Evolutionary conservation across 1,140 invertebrate genomes (phyloP).

Genomic region (Cotesia typhae): DNA sequence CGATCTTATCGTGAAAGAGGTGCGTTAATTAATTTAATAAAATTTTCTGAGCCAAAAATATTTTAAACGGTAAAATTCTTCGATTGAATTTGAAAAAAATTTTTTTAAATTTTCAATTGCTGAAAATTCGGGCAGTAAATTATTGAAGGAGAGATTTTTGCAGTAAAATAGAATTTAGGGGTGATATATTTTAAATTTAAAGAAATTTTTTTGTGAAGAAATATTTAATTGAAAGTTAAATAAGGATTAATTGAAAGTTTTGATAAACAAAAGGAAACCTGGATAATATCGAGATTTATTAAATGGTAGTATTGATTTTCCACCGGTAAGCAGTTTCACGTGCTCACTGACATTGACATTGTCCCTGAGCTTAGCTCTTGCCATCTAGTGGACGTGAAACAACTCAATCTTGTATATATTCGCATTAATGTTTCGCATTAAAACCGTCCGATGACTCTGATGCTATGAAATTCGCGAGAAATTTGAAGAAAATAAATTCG

Average conservation of each 20-base stretch:
- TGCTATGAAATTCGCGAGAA: background rate
- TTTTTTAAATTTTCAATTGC: background rate
- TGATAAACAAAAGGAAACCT: conserved; percentile 8
- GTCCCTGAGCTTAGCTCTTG: conserved; percentile 51
- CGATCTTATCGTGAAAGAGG: conserved; percentile 33
- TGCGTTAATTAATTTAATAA: conserved; percentile 20
- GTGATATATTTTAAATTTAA: too few relatives aligned
- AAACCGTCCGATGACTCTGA: conserved; percentile 17
- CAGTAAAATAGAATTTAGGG: too few relatives aligned
- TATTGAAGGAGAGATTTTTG: too few relatives aligned
- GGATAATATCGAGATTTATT: conserved; percentile 36
- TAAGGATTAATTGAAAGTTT: too few relatives aligned
- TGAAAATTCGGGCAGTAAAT: too few relatives aligned
- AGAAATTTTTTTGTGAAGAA: too few relatives aligned
- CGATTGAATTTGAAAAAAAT: background rate
- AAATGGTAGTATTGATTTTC: conserved; percentile 63
- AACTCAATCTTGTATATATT: background rate
- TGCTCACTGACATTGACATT: conserved; percentile 67
- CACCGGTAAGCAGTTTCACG: conserved; percentile 54
- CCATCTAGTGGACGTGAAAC: conserved; percentile 47
- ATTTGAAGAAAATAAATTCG: background rate
- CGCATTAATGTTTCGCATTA: conserved; percentile 6
- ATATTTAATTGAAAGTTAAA: too few relatives aligned
- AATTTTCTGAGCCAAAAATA: background rate
- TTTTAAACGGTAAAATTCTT: too few relatives aligned